Percentiles rank a stretch among this genome's conserved stretches.
Conservation (phyloP, 2,113 vertebrate species). For the Cnemophilus loriae region DNA sequence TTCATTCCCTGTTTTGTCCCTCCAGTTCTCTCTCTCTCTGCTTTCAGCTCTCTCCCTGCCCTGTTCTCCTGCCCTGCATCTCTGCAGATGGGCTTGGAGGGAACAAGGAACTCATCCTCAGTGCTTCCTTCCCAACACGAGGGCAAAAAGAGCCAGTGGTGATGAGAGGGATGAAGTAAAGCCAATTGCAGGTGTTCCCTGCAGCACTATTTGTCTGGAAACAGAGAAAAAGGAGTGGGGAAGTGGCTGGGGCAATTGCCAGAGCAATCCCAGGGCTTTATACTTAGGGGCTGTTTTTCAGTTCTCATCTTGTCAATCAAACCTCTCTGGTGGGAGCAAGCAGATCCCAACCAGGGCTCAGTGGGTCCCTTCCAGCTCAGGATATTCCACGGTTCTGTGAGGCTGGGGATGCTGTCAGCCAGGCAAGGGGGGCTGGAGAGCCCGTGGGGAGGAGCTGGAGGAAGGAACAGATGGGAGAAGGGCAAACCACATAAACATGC, state of each 20-base stretch:
- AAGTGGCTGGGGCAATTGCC: background rate
- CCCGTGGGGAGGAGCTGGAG: background rate
- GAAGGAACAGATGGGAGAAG: constrained; percentile 30
- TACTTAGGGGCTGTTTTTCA: background rate
- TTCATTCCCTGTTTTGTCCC: background rate
- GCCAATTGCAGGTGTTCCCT: constrained; percentile 88
- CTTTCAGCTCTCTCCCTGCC: background rate
- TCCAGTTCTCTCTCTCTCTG: background rate
- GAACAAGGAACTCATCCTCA: background rate
- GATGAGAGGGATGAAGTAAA: constrained; percentile 90
- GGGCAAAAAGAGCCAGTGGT: constrained; percentile 85
- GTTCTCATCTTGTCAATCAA: background rate
- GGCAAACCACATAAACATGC: background rate
- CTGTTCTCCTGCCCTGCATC: background rate
- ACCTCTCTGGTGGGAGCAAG: fast-evolving
- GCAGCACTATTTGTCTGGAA: constrained; percentile 86
- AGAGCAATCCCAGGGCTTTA: background rate
- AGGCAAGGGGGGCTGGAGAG: background rate
- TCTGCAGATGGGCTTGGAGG: background rate
- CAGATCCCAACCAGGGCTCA: fast-evolving
- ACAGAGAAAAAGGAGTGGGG: background rate
- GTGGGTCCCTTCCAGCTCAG: background rate
- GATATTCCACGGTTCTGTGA: background rate
- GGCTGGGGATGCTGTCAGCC: background rate
- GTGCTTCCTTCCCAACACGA: fast-evolving